A percentile compares a stretch with the other conserved stretches of the same genome.
These are phyloP conservation scores for Orthosia gothica DNA, from an alignment of 2,888 invertebrate genomes.

Conservation along the genomic window DNA sequence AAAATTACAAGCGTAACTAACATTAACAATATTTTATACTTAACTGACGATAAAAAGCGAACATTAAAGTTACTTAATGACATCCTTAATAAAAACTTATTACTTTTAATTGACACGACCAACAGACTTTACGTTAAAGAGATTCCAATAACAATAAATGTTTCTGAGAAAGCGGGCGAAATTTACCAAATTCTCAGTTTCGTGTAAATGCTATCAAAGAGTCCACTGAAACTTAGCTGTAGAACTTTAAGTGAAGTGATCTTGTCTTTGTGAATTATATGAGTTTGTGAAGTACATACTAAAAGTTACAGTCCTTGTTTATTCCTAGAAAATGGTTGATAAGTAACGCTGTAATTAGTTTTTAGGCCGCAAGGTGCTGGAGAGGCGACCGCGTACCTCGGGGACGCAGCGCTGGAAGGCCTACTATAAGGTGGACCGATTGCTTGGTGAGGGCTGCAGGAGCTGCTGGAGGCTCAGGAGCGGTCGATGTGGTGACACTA, in stretches of 20 bases:
- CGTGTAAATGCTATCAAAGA: constrained; percentile 40
- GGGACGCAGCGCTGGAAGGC: neutral
- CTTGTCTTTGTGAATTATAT: constrained; percentile 20
- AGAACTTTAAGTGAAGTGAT: constrained; percentile 6
- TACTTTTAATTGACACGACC: constrained; percentile 34
- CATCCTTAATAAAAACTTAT: constrained; percentile 37
- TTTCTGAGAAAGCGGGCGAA: constrained; percentile 30
- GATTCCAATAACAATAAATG: constrained; percentile 39
- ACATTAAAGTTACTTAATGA: constrained; percentile 25
- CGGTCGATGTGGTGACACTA: too few relatives aligned
- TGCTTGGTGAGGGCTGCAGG: neutral
- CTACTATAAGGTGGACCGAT: neutral
- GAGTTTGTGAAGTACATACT: constrained; percentile 10
- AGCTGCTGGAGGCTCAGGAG: too few relatives aligned
- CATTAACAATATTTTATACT: constrained; percentile 12
- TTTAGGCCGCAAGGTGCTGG: neutral
- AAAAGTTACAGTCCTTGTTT: neutral
- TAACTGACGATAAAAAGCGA: constrained; percentile 20
- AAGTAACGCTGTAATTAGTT: neutral
- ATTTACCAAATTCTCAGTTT: constrained; percentile 37
- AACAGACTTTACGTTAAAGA: constrained; percentile 28
- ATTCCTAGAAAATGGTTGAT: constrained; percentile 2
- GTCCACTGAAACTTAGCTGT: constrained; percentile 29
- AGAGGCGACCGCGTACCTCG: neutral
- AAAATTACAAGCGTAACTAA: neutral